Conservation (phyloP, 1,140 invertebrate species). For the Pseudomyrmex cubaensis region DNA sequence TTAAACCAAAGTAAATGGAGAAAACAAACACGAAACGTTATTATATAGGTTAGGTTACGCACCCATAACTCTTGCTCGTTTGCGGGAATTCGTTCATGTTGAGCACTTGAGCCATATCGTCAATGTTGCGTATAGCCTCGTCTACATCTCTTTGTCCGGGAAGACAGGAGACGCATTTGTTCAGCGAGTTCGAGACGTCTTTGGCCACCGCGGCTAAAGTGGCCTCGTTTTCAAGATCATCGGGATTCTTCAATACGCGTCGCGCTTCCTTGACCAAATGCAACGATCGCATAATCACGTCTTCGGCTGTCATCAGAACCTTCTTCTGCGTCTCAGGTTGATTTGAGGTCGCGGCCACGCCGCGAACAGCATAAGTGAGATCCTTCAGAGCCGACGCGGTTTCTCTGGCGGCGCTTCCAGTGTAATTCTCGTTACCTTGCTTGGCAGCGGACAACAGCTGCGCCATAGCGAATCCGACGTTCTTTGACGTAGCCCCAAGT, state of each 20-base stretch:
- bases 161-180: constrained; percentile 91
- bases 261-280: constrained; percentile 92
- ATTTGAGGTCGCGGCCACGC: constrained; percentile 89
- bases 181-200: constrained; percentile 87
- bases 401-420: constrained; percentile 92
- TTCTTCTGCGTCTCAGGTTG: constrained; percentile 88
- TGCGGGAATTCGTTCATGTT: constrained; percentile 90
- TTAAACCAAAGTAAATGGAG: neutral
- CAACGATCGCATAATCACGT: constrained; percentile 92
- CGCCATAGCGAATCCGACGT: constrained; percentile 89
- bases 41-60: constrained; percentile 60
- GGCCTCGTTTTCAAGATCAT: constrained; percentile 86
- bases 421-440: constrained; percentile 94
- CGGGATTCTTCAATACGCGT: constrained; percentile 87
- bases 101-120: constrained; percentile 90
- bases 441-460: constrained; percentile 94
- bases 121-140: constrained; percentile 93
- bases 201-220: constrained; percentile 88
- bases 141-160: constrained; percentile 97
- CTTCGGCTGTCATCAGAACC: constrained; percentile 91
- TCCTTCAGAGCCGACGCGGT: constrained; percentile 91
- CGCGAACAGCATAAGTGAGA: constrained; percentile 90
- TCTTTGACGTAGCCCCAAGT: constrained; percentile 89
- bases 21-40: neutral
- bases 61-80: constrained; percentile 91